Base-by-base conservation (phyloP, 1,140 invertebrate species). In the Sipha flava region DNA sequence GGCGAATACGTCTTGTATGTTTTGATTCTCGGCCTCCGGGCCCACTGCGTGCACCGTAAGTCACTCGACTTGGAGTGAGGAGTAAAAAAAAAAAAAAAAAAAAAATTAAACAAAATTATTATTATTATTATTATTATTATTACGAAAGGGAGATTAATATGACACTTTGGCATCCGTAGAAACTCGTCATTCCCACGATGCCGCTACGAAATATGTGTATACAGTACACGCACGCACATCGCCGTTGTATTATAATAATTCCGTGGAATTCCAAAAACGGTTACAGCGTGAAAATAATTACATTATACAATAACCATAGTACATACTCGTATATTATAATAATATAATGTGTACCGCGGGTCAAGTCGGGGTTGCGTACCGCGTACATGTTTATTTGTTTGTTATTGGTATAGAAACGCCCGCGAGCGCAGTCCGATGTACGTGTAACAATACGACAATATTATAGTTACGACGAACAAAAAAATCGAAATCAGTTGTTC, bases 171-270 rank as follows among this genome's bases (percentile, higher is more conserved):
- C 70, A 57, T 57, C 73, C 31, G 73, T 59, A 59, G 29, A 40
- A 77, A 57, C 73, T 59, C 73, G 73, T 77, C 73, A 77, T 77
- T 77, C 73, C 73, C 73, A 77, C 73, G 73, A 77, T 77, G n/a
- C 34, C 59, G 57, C 72, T 57, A 47, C 40, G 40, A 70, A 45
- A 45, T 70, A 40, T 57, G 52, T 54, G n/a, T n/a, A n/a, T n/a
- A n/a, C n/a, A n/a, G n/a, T n/a, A n/a, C n/a, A n/a, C n/a, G n/a
- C n/a, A n/a, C n/a, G n/a, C n/a, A n/a, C n/a, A n/a, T n/a, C n/a
- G n/a, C n/a, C 34, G 52, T 73, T 34, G n/a, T 59, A 59, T 54
- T 59, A 75, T 75, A 37, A 75, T 54, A 37, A 75, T 43, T n/a
- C 47, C 9, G 21, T 26, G 52, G 73, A 77, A 77, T 77, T 77